A percentile compares a stretch with the other conserved stretches of the same genome.
Evolutionary conservation across 1,140 invertebrate species (phyloP).

Genomic region (Araneus ventricosus): DNA sequence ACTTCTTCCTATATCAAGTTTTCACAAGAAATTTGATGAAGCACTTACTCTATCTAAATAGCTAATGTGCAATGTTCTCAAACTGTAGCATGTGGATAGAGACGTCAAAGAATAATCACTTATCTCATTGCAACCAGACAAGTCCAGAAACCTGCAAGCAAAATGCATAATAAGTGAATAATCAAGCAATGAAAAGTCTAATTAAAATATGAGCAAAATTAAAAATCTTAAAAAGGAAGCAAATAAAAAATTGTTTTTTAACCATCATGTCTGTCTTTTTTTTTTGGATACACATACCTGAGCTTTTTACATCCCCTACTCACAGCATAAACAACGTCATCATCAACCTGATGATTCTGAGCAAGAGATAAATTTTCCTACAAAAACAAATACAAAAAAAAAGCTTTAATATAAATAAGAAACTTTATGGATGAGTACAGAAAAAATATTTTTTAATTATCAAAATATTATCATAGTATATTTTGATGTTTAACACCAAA

Average conservation of each 20-base stretch:
- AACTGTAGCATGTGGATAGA: slow-evolving; percentile 65
- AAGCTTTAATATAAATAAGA: no score
- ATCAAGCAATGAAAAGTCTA: background rate
- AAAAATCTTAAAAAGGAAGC: no score
- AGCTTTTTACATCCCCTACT: slow-evolving; percentile 73
- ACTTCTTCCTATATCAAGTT: no score
- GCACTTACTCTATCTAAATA: slow-evolving; percentile 74
- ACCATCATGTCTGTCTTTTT: no score
- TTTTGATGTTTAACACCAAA: no score
- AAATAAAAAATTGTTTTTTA: no score
- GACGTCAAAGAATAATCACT: slow-evolving; percentile 75
- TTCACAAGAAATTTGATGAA: background rate
- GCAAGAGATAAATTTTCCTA: slow-evolving; percentile 70
- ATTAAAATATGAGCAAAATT: background rate
- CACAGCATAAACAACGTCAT: slow-evolving; percentile 75
- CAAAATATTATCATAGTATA: no score
- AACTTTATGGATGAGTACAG: no score
- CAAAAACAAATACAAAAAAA: background rate
- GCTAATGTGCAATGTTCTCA: slow-evolving; percentile 71
- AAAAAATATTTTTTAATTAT: no score
- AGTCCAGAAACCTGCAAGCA: slow-evolving; percentile 64
- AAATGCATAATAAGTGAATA: background rate
- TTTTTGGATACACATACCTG: slow-evolving; percentile 41
- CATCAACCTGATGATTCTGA: slow-evolving; percentile 72
- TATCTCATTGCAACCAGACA: slow-evolving; percentile 73